Evolutionary conservation across 2,888 invertebrate species (phyloP).

Genomic region (Metallyticus violacea): DNA sequence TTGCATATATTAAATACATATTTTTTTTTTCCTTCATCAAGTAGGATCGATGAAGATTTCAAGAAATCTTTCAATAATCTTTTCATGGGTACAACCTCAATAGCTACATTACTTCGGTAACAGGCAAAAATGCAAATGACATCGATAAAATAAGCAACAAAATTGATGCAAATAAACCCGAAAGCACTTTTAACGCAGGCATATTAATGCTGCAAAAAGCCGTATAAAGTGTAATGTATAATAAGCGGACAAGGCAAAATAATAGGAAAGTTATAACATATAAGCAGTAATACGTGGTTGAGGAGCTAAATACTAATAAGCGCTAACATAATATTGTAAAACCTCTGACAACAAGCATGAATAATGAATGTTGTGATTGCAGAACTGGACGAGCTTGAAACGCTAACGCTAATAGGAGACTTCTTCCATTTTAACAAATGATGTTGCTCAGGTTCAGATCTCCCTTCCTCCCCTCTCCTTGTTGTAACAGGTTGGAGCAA

Average conservation of each 20-base stretch:
- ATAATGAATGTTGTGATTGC: not conserved
- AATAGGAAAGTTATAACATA: not conserved
- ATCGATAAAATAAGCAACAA: not conserved
- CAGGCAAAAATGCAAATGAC: not conserved
- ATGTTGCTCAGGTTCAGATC: not conserved
- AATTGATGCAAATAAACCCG: not conserved
- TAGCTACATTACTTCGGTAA: too few species aligned
- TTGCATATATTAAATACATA: too few species aligned
- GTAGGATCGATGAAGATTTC: too few species aligned
- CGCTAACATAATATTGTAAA: not conserved
- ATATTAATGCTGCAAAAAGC: not conserved
- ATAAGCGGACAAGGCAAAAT: not conserved
- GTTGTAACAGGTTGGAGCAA: not conserved
- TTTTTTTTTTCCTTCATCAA: too few species aligned
- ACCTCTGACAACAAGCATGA: not conserved
- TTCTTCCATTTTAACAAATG: conserved; percentile 12
- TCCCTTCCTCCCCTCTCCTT: not conserved
- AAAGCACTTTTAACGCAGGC: not conserved
- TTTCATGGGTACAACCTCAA: too few species aligned
- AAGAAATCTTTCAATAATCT: too few species aligned
- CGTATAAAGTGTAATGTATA: not conserved
- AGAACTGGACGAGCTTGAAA: not conserved
- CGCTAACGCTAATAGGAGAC: not conserved
- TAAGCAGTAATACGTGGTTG: not conserved
- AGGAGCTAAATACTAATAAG: not conserved